A percentile compares a stretch with the other conserved stretches of the same genome.
Conservation (phyloP, 1,140 invertebrate species). For the Anoplophora glabripennis region DNA sequence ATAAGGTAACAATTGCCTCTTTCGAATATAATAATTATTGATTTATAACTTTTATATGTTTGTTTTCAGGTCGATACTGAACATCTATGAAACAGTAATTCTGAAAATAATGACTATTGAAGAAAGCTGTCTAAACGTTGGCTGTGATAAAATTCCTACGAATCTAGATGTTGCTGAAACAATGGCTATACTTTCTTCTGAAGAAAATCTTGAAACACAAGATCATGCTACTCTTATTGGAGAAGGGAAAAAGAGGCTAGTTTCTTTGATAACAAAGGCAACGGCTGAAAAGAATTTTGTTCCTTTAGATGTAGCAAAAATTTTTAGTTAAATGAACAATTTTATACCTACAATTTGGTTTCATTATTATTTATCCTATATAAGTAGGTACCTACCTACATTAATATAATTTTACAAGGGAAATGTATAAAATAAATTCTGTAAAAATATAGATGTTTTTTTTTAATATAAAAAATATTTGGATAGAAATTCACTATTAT, state of each 20-base stretch:
- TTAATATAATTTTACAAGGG: too few species aligned
- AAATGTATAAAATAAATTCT: too few species aligned
- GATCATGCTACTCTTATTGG: not conserved
- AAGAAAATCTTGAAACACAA: too few species aligned
- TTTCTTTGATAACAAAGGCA: not conserved
- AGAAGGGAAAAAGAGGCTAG: constrained; percentile 4
- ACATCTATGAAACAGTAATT: constrained; percentile 20
- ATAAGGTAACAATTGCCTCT: constrained; percentile 14
- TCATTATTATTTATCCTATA: too few species aligned
- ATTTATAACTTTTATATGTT: not conserved
- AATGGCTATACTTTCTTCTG: constrained; percentile 13
- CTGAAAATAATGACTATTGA: constrained; percentile 6
- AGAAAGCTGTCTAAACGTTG: constrained; percentile 6
- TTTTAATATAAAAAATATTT: too few species aligned
- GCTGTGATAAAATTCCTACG: constrained; percentile 5
- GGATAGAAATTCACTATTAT: too few species aligned
- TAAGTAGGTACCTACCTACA: too few species aligned
- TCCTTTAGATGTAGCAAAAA: not conserved
- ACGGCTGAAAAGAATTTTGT: not conserved
- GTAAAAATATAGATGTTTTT: too few species aligned
- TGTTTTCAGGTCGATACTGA: constrained; percentile 22
- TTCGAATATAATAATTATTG: not conserved
- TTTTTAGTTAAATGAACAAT: not conserved
- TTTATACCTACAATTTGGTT: too few species aligned
- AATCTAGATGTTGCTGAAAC: constrained; percentile 22